Conservation (phyloP, 2,113 vertebrate genomes). For the Romanogobio albipinnatus region DNA sequence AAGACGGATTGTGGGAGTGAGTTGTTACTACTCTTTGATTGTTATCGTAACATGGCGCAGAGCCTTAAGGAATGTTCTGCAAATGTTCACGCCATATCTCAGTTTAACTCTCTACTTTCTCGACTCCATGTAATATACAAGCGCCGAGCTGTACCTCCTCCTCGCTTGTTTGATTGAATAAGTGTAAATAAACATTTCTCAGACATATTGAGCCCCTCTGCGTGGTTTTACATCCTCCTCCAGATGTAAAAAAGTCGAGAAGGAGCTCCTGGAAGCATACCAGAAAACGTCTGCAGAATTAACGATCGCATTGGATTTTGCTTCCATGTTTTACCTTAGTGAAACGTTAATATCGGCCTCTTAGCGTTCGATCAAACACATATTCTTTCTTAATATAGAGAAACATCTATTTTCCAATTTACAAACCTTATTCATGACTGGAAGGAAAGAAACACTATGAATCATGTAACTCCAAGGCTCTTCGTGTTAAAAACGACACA, state of each 20-base stretch:
- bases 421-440: slow-evolving; percentile 14
- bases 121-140: not conserved
- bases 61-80: slow-evolving; percentile 43
- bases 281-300: not conserved
- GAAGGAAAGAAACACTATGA: slow-evolving; percentile 13
- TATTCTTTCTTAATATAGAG: not conserved
- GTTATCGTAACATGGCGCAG: slow-evolving; percentile 45
- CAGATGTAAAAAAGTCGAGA: not conserved
- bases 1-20: slow-evolving; percentile 34
- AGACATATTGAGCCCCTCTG: not conserved
- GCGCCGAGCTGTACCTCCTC: not conserved
- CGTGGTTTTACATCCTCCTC: slow-evolving; percentile 26
- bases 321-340: not conserved
- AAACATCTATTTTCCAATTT: slow-evolving; percentile 43
- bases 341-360: slow-evolving; percentile 5
- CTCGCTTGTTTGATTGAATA: slow-evolving; percentile 25
- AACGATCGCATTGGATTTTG: not conserved
- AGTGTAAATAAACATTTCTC: slow-evolving; percentile 30
- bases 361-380: not conserved
- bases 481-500: not conserved
- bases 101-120: slow-evolving; percentile 46
- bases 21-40: slow-evolving; percentile 29
- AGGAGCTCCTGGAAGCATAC: slow-evolving; percentile 3
- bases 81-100: slow-evolving; percentile 39
- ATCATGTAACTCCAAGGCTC: slow-evolving; percentile 15